Percentiles rank a stretch among this genome's conserved stretches.
Evolutionary conservation across 2,888 invertebrate genomes (phyloP).

Genomic region (Phlogophora meticulosa): DNA sequence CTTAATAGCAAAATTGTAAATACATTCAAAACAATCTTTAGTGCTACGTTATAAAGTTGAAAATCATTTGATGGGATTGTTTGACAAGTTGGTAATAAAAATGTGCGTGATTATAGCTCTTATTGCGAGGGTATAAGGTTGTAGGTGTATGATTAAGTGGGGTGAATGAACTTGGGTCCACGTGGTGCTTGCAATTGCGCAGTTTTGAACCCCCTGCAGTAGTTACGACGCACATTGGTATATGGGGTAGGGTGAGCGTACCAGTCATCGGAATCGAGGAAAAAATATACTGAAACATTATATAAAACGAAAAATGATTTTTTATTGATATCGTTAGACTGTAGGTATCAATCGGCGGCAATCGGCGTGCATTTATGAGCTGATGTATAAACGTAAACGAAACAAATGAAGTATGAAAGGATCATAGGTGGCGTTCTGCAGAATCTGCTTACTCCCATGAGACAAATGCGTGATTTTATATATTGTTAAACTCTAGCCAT

Average conservation of each 20-base stretch:
- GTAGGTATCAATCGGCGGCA: no score
- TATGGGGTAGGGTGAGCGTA: constrained; percentile 61
- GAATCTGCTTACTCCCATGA: no score
- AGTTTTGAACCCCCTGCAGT: constrained; percentile 88
- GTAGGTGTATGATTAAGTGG: constrained; percentile 53
- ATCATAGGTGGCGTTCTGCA: no score
- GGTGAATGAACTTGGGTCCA: constrained; percentile 85
- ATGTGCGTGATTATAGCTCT: constrained; percentile 53
- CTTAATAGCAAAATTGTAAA: constrained; percentile 41
- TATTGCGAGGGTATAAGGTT: constrained; percentile 62
- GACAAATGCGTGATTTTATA: no score
- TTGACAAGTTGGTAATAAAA: constrained; percentile 57
- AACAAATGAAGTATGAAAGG: no score
- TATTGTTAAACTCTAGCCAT: no score
- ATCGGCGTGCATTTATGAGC: no score
- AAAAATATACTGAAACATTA: neutral
- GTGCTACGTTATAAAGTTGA: constrained; percentile 15
- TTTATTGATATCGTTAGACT: no score
- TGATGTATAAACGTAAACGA: no score
- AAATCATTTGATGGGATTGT: constrained; percentile 26
- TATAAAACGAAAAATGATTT: no score
- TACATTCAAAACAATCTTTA: constrained; percentile 61
- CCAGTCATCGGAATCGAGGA: constrained; percentile 16
- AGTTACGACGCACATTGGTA: constrained; percentile 80
- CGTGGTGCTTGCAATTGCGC: constrained; percentile 88